Evolutionary conservation across 2,888 invertebrate genomes (phyloP), one percentile per base, ranked within the genome.

Genomic region (Callyntrura sp.): DNA sequence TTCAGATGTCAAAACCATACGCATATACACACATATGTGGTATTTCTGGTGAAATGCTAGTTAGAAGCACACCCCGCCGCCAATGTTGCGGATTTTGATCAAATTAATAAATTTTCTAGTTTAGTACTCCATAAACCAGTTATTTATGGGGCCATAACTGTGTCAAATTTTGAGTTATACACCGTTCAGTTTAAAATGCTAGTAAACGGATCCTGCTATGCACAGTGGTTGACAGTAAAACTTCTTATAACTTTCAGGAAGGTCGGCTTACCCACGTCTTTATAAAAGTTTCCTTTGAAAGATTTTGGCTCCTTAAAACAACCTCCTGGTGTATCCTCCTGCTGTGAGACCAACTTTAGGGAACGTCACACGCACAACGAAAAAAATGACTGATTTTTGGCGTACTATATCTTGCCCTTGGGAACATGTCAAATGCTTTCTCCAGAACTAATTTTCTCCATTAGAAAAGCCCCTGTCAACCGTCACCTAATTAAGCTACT

Each of bases 51-150:
- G 35, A 6, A 35, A 4, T 65, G 14, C 17, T 8, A 23, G 20
- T 65, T 12, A 65, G 12, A 23, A 65, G 17, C n/a, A n/a, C n/a
- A n/a, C 23, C 12, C 3, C 1, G 17, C 65, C 20, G 17, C 65
- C 23, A 57, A 57, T 57, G 14, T 17, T 57, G n/a, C 57, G 35
- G 35, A 23, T 65, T 82, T 65, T 62, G 65, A 65, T 82, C 82
- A 82, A 82, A 68, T 83, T 91, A 92, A 92, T 92, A 91, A 92
- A 92, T 91, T 88, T 81, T 85, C 85, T 83, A 6, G 35, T 91
- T 91, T 88, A 91, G 88, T 84, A 85, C 85, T 83, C 90, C 84
- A 90, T 92, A 92, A 92, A 90, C 90, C 91, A 57, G 89, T 91
- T 90, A 91, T 91, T 92, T 92, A 91, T 92, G 85, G 35, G 35